These are phyloP conservation scores for Caenorhabditis afra DNA, from an alignment of 2,888 invertebrate species.

Conservation along the genomic window DNA sequence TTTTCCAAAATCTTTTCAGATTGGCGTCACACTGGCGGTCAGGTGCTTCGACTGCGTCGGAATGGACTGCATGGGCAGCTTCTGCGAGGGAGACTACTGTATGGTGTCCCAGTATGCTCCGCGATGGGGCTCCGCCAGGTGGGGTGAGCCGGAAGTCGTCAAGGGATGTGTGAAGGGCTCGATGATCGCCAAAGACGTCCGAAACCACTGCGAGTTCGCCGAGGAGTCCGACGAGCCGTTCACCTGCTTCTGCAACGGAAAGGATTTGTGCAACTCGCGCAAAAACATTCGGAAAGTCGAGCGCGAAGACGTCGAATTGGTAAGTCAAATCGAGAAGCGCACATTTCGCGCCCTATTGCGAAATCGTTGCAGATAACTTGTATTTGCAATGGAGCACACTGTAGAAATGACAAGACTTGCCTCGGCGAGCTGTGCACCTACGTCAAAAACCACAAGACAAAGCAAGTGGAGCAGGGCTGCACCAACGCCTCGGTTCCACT, in stretches of 20 bases:
- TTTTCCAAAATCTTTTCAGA: slow-evolving; percentile 9
- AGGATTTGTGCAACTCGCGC: slow-evolving; percentile 76
- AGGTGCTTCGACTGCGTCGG: slow-evolving; percentile 78
- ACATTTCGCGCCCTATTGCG: too few species aligned
- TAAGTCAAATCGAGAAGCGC: slow-evolving; percentile 35
- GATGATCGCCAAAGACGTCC: slow-evolving; percentile 72
- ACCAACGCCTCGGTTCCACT: slow-evolving; percentile 78
- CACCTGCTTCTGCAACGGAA: slow-evolving; percentile 78
- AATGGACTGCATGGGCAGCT: slow-evolving; percentile 70
- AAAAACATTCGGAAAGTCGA: slow-evolving; percentile 63
- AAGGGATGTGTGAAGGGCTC: slow-evolving; percentile 77
- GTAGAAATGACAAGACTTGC: slow-evolving; percentile 71
- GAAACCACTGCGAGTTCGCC: slow-evolving; percentile 75
- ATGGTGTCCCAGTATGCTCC: slow-evolving; percentile 72
- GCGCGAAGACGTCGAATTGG: slow-evolving; percentile 71
- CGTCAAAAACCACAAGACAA: slow-evolving; percentile 75
- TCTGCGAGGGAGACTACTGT: slow-evolving; percentile 71
- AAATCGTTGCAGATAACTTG: slow-evolving; percentile 67
- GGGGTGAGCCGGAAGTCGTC: slow-evolving; percentile 74
- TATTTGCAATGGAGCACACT: slow-evolving; percentile 76
- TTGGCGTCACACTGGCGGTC: slow-evolving; percentile 57
- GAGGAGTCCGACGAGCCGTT: slow-evolving; percentile 74
- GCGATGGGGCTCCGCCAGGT: slow-evolving; percentile 75
- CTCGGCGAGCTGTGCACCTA: slow-evolving; percentile 78
- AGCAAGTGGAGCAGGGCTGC: slow-evolving; percentile 76